Evolutionary conservation across 2,888 invertebrate species (phyloP), one percentile per base, ranked within the genome.

Genomic region (Meteorus colon): DNA sequence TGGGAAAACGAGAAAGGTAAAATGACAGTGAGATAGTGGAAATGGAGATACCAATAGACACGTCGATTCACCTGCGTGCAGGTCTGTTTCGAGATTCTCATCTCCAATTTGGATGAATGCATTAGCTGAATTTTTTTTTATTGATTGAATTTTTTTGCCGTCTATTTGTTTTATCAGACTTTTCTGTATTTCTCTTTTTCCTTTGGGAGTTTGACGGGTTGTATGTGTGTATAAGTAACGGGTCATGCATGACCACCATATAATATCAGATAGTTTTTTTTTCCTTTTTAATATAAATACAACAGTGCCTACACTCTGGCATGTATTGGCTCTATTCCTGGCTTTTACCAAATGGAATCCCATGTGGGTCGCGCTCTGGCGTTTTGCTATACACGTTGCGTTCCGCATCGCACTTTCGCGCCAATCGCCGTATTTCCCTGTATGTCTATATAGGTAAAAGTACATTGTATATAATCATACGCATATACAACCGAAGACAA

Each of bases 401-500:
- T 63, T 67, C 51, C 45, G 69, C 62, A 60, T 73, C 69, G 48
- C 75, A 51, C 51, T 29, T 34, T 59, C 41, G 8, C 51, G 60
- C 55, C 51, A 16, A 34, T 66, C 73, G 31, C 48, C 51, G 31
- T 62, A 63, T 37, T 27, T 75, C 24, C 41, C 62, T 65, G 31
- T 62, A 63, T 75, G 48, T 60, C 62, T 63, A 62, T 68, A 63
- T 66, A 31, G 16, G 16, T 24, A 71, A 37, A 71, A 31, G 37
- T 12, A 24, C n/a, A 16, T 37, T 41, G 27, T 66, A 66, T 19
- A 66, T 37, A n/a, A n/a, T 14, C 24, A 24, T n/a, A 41, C 10
- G 37, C 59, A 24, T 74, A 74, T 68, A 68, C 68, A 69, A 62
- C 63, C 29, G 51, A 77, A 81, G 80, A 81, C 81, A 79, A 79